Conservation (phyloP, 2,888 invertebrate genomes). For the Synergus gifuensis region DNA sequence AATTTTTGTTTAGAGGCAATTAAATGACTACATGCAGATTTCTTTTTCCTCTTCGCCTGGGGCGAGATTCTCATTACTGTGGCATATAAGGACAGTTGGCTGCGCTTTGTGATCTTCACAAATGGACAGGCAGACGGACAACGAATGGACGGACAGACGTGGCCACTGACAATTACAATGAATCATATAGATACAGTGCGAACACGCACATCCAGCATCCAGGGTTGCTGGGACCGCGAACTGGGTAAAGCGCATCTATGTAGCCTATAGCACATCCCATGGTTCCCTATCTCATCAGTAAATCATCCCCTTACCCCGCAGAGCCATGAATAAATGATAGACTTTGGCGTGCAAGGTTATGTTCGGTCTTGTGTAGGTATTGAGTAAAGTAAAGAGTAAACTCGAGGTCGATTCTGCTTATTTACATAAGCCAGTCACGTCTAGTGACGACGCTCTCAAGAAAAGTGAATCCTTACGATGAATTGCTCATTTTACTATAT, state of each 20-base stretch:
- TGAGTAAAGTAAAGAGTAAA: slow-evolving; percentile 45
- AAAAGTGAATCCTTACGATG: slow-evolving; percentile 10
- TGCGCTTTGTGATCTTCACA: slow-evolving; percentile 40
- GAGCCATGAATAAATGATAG: slow-evolving; percentile 54
- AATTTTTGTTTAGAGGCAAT: slow-evolving; percentile 22
- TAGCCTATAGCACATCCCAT: not conserved
- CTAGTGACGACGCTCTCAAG: slow-evolving; percentile 52
- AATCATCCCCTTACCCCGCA: slow-evolving; percentile 50
- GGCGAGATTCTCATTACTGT: slow-evolving; percentile 29
- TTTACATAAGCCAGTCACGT: slow-evolving; percentile 61
- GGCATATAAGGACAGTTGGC: slow-evolving; percentile 33
- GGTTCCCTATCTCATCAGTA: slow-evolving; percentile 49
- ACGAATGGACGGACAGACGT: slow-evolving; percentile 58
- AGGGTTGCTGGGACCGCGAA: slow-evolving; percentile 47
- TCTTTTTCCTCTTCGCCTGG: not conserved
- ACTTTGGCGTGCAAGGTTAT: slow-evolving; percentile 47
- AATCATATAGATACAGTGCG: slow-evolving; percentile 67
- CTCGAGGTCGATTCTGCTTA: slow-evolving; percentile 47
- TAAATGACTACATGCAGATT: slow-evolving; percentile 1
- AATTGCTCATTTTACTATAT: not conserved
- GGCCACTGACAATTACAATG: slow-evolving; percentile 70
- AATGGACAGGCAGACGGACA: slow-evolving; percentile 46
- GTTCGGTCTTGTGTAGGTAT: slow-evolving; percentile 42
- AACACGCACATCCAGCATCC: slow-evolving; percentile 53
- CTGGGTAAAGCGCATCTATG: slow-evolving; percentile 31